Conservation (phyloP, 2,888 invertebrate species). For the Hecatera dysodea region DNA sequence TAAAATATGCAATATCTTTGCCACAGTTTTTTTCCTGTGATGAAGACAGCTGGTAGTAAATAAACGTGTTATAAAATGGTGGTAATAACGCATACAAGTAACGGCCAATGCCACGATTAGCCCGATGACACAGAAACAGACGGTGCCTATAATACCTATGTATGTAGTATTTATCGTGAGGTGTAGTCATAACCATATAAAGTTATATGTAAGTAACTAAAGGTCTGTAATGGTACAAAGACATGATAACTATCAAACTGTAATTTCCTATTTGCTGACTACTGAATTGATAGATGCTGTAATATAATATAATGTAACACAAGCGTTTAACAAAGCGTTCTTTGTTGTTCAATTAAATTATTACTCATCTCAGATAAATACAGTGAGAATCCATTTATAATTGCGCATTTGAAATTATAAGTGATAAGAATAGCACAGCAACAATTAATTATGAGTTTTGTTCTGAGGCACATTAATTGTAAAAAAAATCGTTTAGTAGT, state of each 20-base stretch:
- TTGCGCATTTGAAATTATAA: slow-evolving; percentile 18
- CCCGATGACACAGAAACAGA: slow-evolving; percentile 7
- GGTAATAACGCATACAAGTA: slow-evolving; percentile 16
- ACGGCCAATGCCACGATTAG: slow-evolving; percentile 20
- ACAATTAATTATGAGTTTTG: not conserved
- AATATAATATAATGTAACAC: slow-evolving; percentile 12
- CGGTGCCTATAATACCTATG: slow-evolving; percentile 3
- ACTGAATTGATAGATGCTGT: slow-evolving; percentile 6
- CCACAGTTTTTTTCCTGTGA: not conserved
- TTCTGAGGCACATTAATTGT: not conserved
- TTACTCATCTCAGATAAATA: slow-evolving; percentile 4
- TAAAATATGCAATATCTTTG: slow-evolving; percentile 4
- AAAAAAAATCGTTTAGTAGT: too few species aligned
- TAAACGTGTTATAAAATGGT: not conserved
- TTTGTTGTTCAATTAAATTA: slow-evolving; percentile 26
- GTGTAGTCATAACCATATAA: slow-evolving; percentile 28
- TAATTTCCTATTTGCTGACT: slow-evolving; percentile 29
- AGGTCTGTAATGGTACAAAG: slow-evolving; percentile 21
- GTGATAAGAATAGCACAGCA: slow-evolving; percentile 1
- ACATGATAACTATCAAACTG: slow-evolving; percentile 45
- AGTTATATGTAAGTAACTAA: slow-evolving; percentile 29
- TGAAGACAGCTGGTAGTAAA: not conserved
- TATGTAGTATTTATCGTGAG: slow-evolving; percentile 44
- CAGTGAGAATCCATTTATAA: slow-evolving; percentile 14
- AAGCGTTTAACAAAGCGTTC: slow-evolving; percentile 30